Base-by-base conservation (phyloP, 2,797 vertebrate genomes). In the Carduelis carduelis region DNA sequence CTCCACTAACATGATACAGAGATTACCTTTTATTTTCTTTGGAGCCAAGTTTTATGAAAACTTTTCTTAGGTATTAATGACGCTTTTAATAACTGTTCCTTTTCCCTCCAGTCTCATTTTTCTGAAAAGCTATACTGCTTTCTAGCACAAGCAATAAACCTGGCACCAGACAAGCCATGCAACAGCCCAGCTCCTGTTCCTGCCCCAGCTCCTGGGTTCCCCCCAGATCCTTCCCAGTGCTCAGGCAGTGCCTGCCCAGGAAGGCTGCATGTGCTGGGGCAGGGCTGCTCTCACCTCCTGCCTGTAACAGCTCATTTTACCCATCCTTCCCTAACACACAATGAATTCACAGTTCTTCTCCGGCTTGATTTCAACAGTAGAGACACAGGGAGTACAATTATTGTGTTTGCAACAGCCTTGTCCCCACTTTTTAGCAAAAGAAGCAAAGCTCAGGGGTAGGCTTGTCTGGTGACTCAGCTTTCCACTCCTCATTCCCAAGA, bases 141-240 rank as follows among this genome's bases (percentile, higher is more conserved):
- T 50, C 50, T 39, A 60, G 50, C 59, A 89, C 27, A 55, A 69
- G 35, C 61, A 76, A 63, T 9, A 66, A 88, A 56, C 13, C 11
- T 35, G n/a, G 53, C 61, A 64, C 23, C 55, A 50, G n/a, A 55
- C 18, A 37, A 72, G n/a, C 35, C 8, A 52, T 3, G 14, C 2
- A 6, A 17, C 0, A 63, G 69, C 30, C 49, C 52, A 39, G 44
- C 32, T 71, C 37, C 49, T 19, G 19, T 44, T 35, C 39, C 79
- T 35, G 11, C 2, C n/a, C 24, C 24, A 34, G 4, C 23, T 44
- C 24, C 55, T 39, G 3, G 11, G 2, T 37, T 14, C 12, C 12
- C 10, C 8, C 39, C 30, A 64, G 28, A 55, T 61, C 26, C 43
- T 27, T 32, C 18, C 5, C 0, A 0, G 14, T 19, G 24, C 50